Conservation (phyloP, 1,140 invertebrate genomes). For the Patella vulgata region DNA sequence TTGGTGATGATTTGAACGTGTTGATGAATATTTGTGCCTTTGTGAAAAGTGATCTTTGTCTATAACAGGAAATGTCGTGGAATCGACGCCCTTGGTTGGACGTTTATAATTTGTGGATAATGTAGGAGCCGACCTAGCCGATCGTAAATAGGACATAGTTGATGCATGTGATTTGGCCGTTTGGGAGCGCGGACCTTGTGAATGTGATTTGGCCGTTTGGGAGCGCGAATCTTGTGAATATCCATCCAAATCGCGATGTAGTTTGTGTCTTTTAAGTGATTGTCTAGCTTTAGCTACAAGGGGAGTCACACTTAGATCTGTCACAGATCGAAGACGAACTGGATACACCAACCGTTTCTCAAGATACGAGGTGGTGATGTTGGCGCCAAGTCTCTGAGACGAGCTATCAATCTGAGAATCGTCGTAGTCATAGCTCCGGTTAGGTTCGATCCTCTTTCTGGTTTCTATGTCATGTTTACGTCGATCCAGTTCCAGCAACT, state of each 20-base stretch:
- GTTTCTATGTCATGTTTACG: slow-evolving; percentile 50
- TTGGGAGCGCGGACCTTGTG: neutral
- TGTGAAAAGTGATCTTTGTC: no score
- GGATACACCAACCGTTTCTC: slow-evolving; percentile 52
- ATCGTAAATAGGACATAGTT: slow-evolving; percentile 1
- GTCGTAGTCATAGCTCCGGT: slow-evolving; percentile 54
- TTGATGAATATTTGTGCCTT: no score
- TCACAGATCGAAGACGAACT: slow-evolving; percentile 36
- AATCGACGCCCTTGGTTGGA: no score
- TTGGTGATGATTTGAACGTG: neutral
- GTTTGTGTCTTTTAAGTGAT: slow-evolving; percentile 31
- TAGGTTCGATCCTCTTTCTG: slow-evolving; percentile 49
- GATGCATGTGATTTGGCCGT: slow-evolving; percentile 7
- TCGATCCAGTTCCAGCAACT: slow-evolving; percentile 56
- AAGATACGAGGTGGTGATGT: slow-evolving; percentile 49
- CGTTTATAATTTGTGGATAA: no score
- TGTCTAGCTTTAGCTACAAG: slow-evolving; percentile 48
- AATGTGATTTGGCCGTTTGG: slow-evolving; percentile 8
- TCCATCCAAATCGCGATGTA: slow-evolving; percentile 26
- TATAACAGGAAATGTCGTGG: no score
- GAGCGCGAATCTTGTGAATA: neutral
- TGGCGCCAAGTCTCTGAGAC: slow-evolving; percentile 47
- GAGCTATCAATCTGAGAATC: slow-evolving; percentile 48
- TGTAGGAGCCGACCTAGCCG: slow-evolving; percentile 1
- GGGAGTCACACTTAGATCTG: slow-evolving; percentile 47